phyloP scores from a whole-genome alignment of 2,888 invertebrate genomes.

The Drosophila aldrichi region DNA sequence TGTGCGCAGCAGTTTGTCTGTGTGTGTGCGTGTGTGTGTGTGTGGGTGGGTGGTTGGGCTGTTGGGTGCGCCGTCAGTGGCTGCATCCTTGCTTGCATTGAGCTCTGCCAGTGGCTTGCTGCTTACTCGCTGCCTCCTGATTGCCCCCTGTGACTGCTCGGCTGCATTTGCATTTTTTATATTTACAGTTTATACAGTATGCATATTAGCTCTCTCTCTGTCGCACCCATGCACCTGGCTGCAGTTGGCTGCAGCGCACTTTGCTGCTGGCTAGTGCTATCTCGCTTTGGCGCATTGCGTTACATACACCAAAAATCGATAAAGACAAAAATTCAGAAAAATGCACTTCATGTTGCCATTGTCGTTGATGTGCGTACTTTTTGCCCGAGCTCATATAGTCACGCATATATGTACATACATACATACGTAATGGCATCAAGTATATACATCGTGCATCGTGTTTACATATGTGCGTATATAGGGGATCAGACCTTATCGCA shows the following conservation, averaged over 20 bases:
- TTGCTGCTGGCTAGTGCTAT: conserved; percentile 18
- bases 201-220: conserved; percentile 17
- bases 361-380: conserved; percentile 41
- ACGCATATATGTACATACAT: neutral
- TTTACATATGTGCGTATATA: conserved; percentile 27
- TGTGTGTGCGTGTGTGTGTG: neutral
- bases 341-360: conserved; percentile 64
- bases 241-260: conserved; percentile 19
- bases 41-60: neutral
- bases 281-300: conserved; percentile 14
- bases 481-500: conserved; percentile 45
- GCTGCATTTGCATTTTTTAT: conserved; percentile 76
- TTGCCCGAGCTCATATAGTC: conserved; percentile 27
- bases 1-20: conserved; percentile 4
- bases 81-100: conserved; percentile 54
- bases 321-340: conserved; percentile 60
- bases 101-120: conserved; percentile 6
- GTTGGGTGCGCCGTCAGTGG: neutral
- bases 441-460: conserved; percentile 13
- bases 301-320: conserved; percentile 64
- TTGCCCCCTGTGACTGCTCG: conserved; percentile 32
- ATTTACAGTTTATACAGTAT: conserved; percentile 58
- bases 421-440: conserved; percentile 10
- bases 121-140: conserved; percentile 22
- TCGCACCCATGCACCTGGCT: conserved; percentile 1